Evolutionary conservation across 2,888 invertebrate genomes (phyloP).

Genomic region (Pedicia rivosa): DNA sequence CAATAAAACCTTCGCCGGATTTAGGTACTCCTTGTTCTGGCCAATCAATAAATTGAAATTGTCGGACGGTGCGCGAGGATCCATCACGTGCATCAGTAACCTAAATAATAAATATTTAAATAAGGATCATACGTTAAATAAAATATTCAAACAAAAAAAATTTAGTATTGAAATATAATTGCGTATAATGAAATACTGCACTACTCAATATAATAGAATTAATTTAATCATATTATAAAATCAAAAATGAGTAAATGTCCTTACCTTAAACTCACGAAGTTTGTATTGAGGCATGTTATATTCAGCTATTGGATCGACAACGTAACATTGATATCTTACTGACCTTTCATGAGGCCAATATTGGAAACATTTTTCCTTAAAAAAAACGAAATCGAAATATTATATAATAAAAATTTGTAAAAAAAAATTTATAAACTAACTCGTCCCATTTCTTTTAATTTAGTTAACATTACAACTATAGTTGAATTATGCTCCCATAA

Average conservation of each 20-base stretch:
- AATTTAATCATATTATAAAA: too few relatives aligned
- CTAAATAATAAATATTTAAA: too few relatives aligned
- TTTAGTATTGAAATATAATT: not conserved
- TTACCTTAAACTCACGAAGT: conserved; percentile 91
- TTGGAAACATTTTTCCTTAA: conserved; percentile 94
- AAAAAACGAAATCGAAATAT: conserved; percentile 14
- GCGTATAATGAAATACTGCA: not conserved
- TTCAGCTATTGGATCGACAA: conserved; percentile 97
- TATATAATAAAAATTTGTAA: not conserved
- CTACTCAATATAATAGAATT: too few relatives aligned
- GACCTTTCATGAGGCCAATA: conserved; percentile 99
- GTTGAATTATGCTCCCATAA: conserved; percentile 99
- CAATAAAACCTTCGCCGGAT: conserved; percentile 96
- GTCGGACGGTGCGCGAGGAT: conserved; percentile 85
- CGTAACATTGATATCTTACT: conserved; percentile 92
- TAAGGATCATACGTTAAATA: not conserved
- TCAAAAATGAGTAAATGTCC: too few relatives aligned
- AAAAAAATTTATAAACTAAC: conserved; percentile 37
- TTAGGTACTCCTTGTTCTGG: conserved; percentile 95
- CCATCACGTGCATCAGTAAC: conserved; percentile 97
- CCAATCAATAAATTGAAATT: conserved; percentile 96
- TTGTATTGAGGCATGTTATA: conserved; percentile 99
- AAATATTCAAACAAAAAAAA: not conserved
- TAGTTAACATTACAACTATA: conserved; percentile 97
- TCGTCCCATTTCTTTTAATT: conserved; percentile 93